A percentile compares a stretch with the other conserved stretches of the same genome.
Evolutionary conservation across 37 sponge, comb jelly and placozoan species (phyloP).

Genomic region (Aplysina aerophoba): DNA sequence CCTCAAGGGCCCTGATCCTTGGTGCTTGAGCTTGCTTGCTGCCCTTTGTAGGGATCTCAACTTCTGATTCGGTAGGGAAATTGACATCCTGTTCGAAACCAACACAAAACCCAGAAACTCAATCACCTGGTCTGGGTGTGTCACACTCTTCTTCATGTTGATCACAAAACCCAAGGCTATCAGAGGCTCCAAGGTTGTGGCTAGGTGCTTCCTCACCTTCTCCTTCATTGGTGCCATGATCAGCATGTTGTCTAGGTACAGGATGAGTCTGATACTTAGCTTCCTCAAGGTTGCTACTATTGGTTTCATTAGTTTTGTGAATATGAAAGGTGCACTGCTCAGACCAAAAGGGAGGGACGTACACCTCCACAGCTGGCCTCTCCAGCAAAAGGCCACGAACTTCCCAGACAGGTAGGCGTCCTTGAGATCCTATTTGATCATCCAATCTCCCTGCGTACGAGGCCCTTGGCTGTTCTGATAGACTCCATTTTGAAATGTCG

Average conservation of each 20-base stretch:
- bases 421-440: constrained; percentile 26
- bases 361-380: constrained; percentile 4
- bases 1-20: background rate
- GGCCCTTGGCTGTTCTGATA: constrained; percentile 2
- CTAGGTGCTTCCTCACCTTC: background rate
- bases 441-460: constrained; percentile 19
- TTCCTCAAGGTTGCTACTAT: background rate
- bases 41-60: background rate
- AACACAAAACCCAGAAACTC: constrained; percentile 47
- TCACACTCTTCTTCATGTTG: constrained; percentile 35
- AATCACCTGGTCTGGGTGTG: constrained; percentile 5
- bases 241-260: constrained; percentile 46
- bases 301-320: constrained; percentile 42
- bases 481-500: constrained; percentile 48
- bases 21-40: background rate
- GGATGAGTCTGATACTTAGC: constrained; percentile 9
- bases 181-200: background rate
- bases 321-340: constrained; percentile 36
- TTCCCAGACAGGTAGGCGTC: constrained; percentile 25
- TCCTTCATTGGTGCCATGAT: background rate
- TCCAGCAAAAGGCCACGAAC: background rate
- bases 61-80: background rate
- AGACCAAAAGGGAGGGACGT: constrained; percentile 52
- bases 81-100: background rate
- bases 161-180: constrained; percentile 15